A percentile compares a stretch with the other conserved stretches of the same genome.
These are phyloP conservation scores for Choloepus hoffmanni DNA, from an alignment of 2,113 vertebrate genomes.

Conservation along the genomic window DNA sequence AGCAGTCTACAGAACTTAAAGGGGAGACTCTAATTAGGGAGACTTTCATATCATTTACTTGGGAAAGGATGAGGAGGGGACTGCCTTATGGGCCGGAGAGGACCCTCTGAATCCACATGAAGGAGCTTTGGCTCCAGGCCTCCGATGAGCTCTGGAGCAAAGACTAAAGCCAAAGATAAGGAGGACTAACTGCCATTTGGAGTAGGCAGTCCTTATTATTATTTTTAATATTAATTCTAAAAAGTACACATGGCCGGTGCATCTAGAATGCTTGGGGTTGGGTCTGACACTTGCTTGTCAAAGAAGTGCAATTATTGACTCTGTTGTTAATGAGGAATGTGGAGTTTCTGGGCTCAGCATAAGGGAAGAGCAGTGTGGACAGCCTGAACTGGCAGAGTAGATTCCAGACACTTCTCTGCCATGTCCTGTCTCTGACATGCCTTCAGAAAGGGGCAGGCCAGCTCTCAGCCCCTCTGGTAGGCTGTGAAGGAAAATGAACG, in stretches of 20 bases:
- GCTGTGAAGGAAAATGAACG: neutral
- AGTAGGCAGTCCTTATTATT: slow-evolving; percentile 45
- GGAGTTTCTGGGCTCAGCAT: slow-evolving; percentile 51
- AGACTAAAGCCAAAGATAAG: slow-evolving; percentile 56
- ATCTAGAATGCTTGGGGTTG: slow-evolving; percentile 65
- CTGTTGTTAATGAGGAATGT: slow-evolving; percentile 75
- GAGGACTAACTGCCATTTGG: slow-evolving; percentile 17
- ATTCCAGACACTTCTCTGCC: neutral
- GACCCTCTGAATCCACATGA: slow-evolving; percentile 73
- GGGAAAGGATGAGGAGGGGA: slow-evolving; percentile 64
- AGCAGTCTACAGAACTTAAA: slow-evolving; percentile 78
- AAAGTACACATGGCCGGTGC: slow-evolving; percentile 61
- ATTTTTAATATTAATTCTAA: slow-evolving; percentile 65
- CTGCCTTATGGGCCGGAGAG: slow-evolving; percentile 71
- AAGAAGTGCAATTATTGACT: slow-evolving; percentile 80
- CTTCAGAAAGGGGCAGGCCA: neutral
- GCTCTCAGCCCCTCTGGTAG: neutral
- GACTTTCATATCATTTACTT: slow-evolving; percentile 80
- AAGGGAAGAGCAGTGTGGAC: slow-evolving; percentile 46
- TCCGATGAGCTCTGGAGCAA: slow-evolving; percentile 75
- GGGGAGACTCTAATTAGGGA: slow-evolving; percentile 82
- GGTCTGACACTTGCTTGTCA: slow-evolving; percentile 60
- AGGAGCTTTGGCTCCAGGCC: slow-evolving; percentile 64
- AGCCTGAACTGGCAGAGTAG: slow-evolving; percentile 1
- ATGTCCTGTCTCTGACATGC: neutral